A percentile compares a stretch with the other conserved stretches of the same genome.
phyloP scores from a whole-genome alignment of 2,113 vertebrate species.

The zebrafish (Danio rerio) region DNA sequence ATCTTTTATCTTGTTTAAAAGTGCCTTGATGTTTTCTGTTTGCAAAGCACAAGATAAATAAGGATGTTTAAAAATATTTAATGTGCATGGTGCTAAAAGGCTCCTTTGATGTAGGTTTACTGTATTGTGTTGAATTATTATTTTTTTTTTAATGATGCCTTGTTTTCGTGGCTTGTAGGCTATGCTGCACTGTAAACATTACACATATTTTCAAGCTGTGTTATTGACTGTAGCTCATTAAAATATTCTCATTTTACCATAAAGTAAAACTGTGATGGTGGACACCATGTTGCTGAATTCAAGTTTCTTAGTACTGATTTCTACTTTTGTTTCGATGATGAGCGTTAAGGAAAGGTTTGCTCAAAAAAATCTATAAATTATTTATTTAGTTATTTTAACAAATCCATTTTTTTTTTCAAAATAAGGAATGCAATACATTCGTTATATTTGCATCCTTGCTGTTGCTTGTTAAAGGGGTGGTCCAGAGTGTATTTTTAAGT shows the following conservation, averaged over 20 bases:
- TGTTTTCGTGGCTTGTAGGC: neutral
- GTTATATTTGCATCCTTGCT: no score
- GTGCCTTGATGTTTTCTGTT: slow-evolving; percentile 36
- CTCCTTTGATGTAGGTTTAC: neutral
- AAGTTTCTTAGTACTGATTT: neutral
- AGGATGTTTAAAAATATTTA: neutral
- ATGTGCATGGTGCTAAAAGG: neutral
- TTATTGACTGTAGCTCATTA: slow-evolving; percentile 30
- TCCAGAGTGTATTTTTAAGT: no score
- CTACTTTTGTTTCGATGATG: neutral
- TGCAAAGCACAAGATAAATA: neutral
- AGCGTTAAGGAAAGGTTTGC: no score
- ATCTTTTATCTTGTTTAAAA: slow-evolving; percentile 62
- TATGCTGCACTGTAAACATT: slow-evolving; percentile 12
- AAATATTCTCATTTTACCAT: neutral
- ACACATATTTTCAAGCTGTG: slow-evolving; percentile 15
- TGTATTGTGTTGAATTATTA: neutral
- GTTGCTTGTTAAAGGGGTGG: no score
- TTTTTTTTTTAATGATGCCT: neutral
- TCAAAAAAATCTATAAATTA: no score
- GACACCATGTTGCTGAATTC: slow-evolving; percentile 19
- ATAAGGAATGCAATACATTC: no score
- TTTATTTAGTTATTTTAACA: no score
- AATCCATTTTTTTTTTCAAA: no score
- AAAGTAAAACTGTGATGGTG: slow-evolving; percentile 1